Evolutionary conservation across 2,113 vertebrate species (phyloP), one percentile per base, ranked within the genome.

Genomic region (Synodontis membranacea): DNA sequence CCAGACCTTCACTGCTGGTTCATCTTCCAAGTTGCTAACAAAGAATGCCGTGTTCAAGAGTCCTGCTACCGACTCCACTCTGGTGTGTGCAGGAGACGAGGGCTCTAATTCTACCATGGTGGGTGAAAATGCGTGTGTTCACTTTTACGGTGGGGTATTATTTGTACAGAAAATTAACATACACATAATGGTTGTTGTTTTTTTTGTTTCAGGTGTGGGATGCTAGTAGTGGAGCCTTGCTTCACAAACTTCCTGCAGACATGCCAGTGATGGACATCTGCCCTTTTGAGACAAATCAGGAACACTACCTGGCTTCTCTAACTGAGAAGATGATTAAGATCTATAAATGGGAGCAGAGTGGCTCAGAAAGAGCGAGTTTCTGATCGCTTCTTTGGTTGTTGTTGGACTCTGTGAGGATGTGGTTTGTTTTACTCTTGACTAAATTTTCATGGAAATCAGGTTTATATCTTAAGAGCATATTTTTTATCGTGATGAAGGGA

Each of bases 81-180:
- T 99, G 46, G 97, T 99, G 82, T 99, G 98, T 52, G 96, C 96
- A 1, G 97, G 98, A 0, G 97, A 99, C 15, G 98, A 99, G 92
- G 95, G 97, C 0, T 96, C 97, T 28, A 96, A 94, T 89, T 98
- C 97, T 76, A 97, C 97, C 66, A 91, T 98, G 97, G 98, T 99
- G 82, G 92, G 95, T 54, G 42, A 58, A 34, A 19, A 23, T 64
- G 25, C 23, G 52, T 48, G n/a, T 48, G 46, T 70, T 64, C 31
- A 21, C 6, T 17, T 68, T 48, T n/a, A 34, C 17, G 56, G 7
- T 5, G 10, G 19, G 21, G 9, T 37, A 9, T 19, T 79, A 11
- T 80, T 23, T 6, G 4, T 58, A n/a, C 25, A 28, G 37, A 54
- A 54, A 37, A 3, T 23, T 54, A 28, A 75, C 8, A 6, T 25